Conservation (phyloP, 2,797 vertebrate genomes). For the Ataeniobius toweri region DNA sequence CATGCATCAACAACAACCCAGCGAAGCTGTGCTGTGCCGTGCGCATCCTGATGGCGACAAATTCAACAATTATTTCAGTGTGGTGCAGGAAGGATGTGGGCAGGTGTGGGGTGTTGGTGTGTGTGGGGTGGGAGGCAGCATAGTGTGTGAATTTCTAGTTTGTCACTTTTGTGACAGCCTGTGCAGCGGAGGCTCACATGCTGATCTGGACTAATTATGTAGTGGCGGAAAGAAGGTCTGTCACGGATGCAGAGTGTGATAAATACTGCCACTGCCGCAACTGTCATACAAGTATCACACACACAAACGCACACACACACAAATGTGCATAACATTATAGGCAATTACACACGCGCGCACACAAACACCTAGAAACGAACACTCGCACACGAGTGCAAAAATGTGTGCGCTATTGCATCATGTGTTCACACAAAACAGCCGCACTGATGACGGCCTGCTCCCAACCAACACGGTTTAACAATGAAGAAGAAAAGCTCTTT, state of each 20-base stretch:
- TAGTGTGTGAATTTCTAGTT: slow-evolving; percentile 83
- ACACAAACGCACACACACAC: slow-evolving; percentile 37
- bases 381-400: slow-evolving; percentile 47
- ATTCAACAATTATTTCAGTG: slow-evolving; percentile 83
- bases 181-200: slow-evolving; percentile 82
- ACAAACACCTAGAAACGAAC: slow-evolving; percentile 34
- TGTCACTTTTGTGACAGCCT: slow-evolving; percentile 86
- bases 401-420: slow-evolving; percentile 46
- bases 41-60: slow-evolving; percentile 81
- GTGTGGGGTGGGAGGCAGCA: slow-evolving; percentile 38
- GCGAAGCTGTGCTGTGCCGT: slow-evolving; percentile 63
- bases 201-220: slow-evolving; percentile 88
- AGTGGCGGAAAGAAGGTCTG: slow-evolving; percentile 81
- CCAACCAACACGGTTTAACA: slow-evolving; percentile 75
- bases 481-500: slow-evolving; percentile 74
- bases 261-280: slow-evolving; percentile 81
- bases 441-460: slow-evolving; percentile 65
- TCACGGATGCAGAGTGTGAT: slow-evolving; percentile 83
- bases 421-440: slow-evolving; percentile 64
- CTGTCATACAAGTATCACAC: slow-evolving; percentile 81
- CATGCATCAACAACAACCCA: slow-evolving; percentile 74
- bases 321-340: slow-evolving; percentile 55
- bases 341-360: slow-evolving; percentile 22
- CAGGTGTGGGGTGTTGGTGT: slow-evolving; percentile 60
- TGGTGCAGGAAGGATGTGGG: slow-evolving; percentile 75